Evolutionary conservation across 53 echinoderm and acorn worm species (phyloP).

Genomic region (Apostichopus leukothele): DNA sequence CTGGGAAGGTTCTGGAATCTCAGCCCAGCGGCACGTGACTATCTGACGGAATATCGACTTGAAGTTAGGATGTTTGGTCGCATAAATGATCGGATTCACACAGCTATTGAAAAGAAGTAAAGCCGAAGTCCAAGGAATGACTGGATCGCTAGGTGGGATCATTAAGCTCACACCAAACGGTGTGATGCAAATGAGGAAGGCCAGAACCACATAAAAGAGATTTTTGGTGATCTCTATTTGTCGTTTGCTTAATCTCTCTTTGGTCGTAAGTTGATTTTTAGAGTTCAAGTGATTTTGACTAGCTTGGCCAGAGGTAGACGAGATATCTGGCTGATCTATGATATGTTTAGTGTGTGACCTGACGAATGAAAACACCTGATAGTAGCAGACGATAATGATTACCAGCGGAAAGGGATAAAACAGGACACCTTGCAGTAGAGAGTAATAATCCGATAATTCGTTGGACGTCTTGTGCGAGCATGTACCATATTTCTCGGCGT

Average conservation of each 20-base stretch:
- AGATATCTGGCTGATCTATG: slow-evolving; percentile 47
- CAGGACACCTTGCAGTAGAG: slow-evolving; percentile 64
- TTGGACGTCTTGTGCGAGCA: slow-evolving; percentile 75
- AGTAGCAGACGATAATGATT: slow-evolving; percentile 74
- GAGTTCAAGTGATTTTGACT: slow-evolving; percentile 2
- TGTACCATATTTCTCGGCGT: slow-evolving; percentile 78
- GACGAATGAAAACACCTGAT: slow-evolving; percentile 71
- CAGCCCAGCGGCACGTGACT: slow-evolving; percentile 61
- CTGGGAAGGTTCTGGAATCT: slow-evolving; percentile 74
- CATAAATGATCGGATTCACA: slow-evolving; percentile 85
- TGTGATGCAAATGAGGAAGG: slow-evolving; percentile 77
- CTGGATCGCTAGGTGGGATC: slow-evolving; percentile 82
- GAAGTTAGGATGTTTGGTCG: slow-evolving; percentile 93
- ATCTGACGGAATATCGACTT: slow-evolving; percentile 77
- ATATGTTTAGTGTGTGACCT: slow-evolving; percentile 65
- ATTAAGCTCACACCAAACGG: slow-evolving; percentile 76
- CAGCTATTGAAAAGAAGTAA: slow-evolving; percentile 81
- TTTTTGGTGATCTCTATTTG: slow-evolving; percentile 90
- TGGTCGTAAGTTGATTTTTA: not conserved
- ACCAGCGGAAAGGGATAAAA: slow-evolving; percentile 73
- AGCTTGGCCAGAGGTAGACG: not conserved
- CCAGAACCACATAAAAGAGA: slow-evolving; percentile 90
- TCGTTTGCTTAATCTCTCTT: slow-evolving; percentile 64
- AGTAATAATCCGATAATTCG: slow-evolving; percentile 68
- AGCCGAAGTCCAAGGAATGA: slow-evolving; percentile 80